A percentile compares a stretch with the other conserved stretches of the same genome.
Evolutionary conservation across 2,113 vertebrate species (phyloP).

Genomic region (Melanerpes aurifrons): DNA sequence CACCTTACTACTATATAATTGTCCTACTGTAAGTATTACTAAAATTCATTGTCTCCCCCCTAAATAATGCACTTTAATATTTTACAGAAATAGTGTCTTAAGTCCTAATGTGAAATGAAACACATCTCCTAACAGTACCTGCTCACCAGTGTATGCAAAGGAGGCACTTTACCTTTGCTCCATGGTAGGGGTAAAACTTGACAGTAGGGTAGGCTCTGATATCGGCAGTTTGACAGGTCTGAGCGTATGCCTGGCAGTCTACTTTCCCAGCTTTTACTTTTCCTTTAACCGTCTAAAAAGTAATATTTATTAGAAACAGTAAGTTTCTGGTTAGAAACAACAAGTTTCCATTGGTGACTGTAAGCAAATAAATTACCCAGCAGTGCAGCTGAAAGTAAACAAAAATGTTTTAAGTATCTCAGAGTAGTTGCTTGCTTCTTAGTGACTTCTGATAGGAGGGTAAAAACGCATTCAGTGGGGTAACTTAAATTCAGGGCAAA

Average conservation of each 20-base stretch:
- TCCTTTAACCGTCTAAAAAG: slow-evolving; percentile 87
- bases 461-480: neutral
- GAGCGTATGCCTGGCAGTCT: slow-evolving; percentile 89
- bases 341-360: neutral
- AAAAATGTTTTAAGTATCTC: neutral
- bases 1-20: neutral
- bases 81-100: neutral
- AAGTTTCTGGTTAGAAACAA: neutral
- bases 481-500: neutral
- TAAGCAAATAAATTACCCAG: neutral
- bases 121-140: neutral
- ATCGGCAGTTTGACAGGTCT: slow-evolving; percentile 88
- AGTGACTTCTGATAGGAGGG: neutral
- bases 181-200: slow-evolving; percentile 85
- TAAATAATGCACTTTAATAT: neutral
- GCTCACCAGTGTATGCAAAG: neutral
- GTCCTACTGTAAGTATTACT: neutral
- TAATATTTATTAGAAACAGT: neutral
- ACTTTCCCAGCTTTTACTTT: slow-evolving; percentile 92
- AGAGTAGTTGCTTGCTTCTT: neutral
- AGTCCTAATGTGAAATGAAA: neutral
- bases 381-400: neutral
- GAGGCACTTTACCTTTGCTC: slow-evolving; percentile 78
- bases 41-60: neutral
- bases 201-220: slow-evolving; percentile 92